phyloP scores from a whole-genome alignment of 2,797 vertebrate genomes.

The Myripristis jacobus region DNA sequence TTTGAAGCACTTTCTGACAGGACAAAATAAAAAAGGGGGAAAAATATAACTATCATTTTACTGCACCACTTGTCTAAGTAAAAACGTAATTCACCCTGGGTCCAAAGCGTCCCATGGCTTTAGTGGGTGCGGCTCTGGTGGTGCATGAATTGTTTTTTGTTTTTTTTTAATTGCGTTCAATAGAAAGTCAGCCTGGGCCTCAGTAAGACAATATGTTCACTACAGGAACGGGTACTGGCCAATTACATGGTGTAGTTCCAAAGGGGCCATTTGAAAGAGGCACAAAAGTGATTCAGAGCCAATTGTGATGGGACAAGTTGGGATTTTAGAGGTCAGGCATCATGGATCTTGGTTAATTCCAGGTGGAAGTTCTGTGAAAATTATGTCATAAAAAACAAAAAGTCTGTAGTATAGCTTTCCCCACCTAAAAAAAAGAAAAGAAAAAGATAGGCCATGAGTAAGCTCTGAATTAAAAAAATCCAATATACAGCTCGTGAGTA shows the following conservation, averaged over 20 bases:
- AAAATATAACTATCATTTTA: constrained; percentile 10
- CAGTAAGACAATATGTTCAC: constrained; percentile 37
- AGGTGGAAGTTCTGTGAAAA: constrained; percentile 12
- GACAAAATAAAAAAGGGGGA: constrained; percentile 1
- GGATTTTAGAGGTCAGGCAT: constrained; percentile 37
- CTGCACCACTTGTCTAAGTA: constrained; percentile 18
- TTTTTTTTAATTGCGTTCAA: constrained; percentile 44
- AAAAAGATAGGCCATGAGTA: too few relatives aligned
- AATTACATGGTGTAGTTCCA: constrained; percentile 42
- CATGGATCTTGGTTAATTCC: constrained; percentile 12
- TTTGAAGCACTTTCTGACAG: constrained; percentile 7
- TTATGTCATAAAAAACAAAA: neutral
- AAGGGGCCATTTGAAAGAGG: constrained; percentile 39
- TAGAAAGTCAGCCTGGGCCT: constrained; percentile 58
- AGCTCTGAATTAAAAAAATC: too few relatives aligned
- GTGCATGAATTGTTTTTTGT: constrained; percentile 19
- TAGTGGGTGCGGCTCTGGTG: constrained; percentile 22
- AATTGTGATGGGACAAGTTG: constrained; percentile 27
- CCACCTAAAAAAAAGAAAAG: too few relatives aligned
- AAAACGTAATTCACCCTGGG: constrained; percentile 31
- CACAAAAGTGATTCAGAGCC: constrained; percentile 35
- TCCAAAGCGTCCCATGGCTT: constrained; percentile 20
- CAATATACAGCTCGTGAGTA: too few relatives aligned
- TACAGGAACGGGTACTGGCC: constrained; percentile 38
- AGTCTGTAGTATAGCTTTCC: neutral